Percentiles rank a stretch among this genome's conserved stretches.
Conservation (phyloP, 1,140 invertebrate species). For the Euwallacea fornicatus region DNA sequence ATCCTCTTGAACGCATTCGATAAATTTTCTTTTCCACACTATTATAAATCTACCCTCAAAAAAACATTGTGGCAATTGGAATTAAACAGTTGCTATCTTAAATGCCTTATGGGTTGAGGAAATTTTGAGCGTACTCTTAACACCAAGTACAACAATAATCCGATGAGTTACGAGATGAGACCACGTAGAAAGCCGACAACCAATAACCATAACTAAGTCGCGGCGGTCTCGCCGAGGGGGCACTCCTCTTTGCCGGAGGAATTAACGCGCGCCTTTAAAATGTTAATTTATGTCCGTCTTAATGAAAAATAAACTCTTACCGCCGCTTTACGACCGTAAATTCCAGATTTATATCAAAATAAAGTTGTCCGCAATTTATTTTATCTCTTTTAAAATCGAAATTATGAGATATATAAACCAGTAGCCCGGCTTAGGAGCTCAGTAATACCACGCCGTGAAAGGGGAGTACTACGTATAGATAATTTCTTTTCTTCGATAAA, state of each 20-base stretch:
- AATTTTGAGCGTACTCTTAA: too few species aligned
- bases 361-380: constrained; percentile 48
- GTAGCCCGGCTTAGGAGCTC: constrained; percentile 37
- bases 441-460: constrained; percentile 19
- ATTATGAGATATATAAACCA: constrained; percentile 50
- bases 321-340: constrained; percentile 28
- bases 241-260: constrained; percentile 10
- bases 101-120: too few species aligned
- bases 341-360: constrained; percentile 44
- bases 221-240: constrained; percentile 8
- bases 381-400: constrained; percentile 49
- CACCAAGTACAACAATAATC: not conserved
- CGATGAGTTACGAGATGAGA: not conserved
- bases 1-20: too few species aligned
- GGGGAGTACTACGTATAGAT: not conserved
- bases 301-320: constrained; percentile 37
- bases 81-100: too few species aligned
- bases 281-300: constrained; percentile 33
- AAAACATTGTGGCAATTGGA: too few species aligned
- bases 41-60: too few species aligned
- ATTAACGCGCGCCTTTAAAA: constrained; percentile 19
- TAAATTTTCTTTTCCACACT: too few species aligned
- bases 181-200: constrained; percentile 2
- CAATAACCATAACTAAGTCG: constrained; percentile 25
- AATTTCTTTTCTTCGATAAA: not conserved